Base-by-base conservation (phyloP, 2,113 vertebrate genomes). In the Cygnus buccinator region DNA sequence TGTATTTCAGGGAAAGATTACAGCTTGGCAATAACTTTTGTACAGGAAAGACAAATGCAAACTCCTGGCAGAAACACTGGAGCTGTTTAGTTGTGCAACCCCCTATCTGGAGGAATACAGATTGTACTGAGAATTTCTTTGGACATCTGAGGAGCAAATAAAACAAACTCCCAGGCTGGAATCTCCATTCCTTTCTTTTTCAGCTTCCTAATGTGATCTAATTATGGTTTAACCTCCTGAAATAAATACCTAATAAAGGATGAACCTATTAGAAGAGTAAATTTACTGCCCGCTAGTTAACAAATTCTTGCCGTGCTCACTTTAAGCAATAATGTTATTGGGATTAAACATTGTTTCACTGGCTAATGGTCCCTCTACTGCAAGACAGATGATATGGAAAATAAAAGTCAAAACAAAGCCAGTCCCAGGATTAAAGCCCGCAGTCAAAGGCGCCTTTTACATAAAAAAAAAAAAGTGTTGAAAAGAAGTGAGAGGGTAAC, bases 211-310 rank as follows among this genome's bases (percentile, higher is more conserved):
- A 74, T 81, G 90, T 95, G 95, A 96, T 98, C 98, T 97, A 98
- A 98, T 98, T 98, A 98, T 93, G 90, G 95, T 91, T 97, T 97
- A 35, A 96, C 95, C 97, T 98, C 94, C 95, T 43, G 87, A 98
- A 98, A 98, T 98, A 98, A 98, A 98, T 98, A 97, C 95, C 97
- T 96, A 98, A 96, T 97, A 98, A 98, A 97, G 96, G 97, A 98
- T 97, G 97, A 98, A 98, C 95, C 96, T 97, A 97, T 98, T 98
- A 97, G 95, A 95, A 97, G 96, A 92, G 94, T 91, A 97, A 98
- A 98, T 98, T 97, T 98, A 97, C 96, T 97, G 90, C 95, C 89
- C 74, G 79, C 80, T 95, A 84, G 33, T 97, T 97, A 97, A 97
- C 85, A 96, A 97, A 91, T 92, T 90, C 93, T 97, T 81, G 58